Evolutionary conservation across 2,113 vertebrate species (phyloP).

Genomic region (Misgurnus mizolepis): DNA sequence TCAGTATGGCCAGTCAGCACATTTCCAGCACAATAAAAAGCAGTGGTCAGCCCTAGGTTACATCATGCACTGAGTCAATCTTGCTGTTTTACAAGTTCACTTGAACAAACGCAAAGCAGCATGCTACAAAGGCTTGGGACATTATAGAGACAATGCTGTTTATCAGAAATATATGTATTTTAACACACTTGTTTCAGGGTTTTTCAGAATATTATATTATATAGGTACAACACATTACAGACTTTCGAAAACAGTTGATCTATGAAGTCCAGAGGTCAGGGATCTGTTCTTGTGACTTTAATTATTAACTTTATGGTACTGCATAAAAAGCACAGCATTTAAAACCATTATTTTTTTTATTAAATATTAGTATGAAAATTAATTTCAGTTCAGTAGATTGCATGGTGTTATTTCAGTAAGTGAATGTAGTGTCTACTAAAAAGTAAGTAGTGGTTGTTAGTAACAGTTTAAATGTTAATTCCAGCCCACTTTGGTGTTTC

Average conservation of each 20-base stretch:
- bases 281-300: neutral
- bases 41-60: conserved; percentile 53
- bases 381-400: neutral
- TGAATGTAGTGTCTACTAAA: neutral
- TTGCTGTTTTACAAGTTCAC: conserved; percentile 44
- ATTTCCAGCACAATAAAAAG: conserved; percentile 69
- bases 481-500: neutral
- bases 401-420: neutral
- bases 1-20: conserved; percentile 62
- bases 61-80: conserved; percentile 33
- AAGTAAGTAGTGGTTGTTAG: neutral
- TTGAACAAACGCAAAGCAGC: conserved; percentile 47
- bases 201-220: neutral
- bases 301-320: conserved; percentile 23
- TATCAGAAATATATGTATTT: neutral
- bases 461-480: neutral
- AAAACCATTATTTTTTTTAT: neutral
- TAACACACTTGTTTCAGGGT: neutral
- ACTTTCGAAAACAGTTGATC: conserved; percentile 28
- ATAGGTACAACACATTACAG: neutral
- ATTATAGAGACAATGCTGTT: neutral
- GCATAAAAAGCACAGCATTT: neutral
- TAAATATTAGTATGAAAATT: neutral
- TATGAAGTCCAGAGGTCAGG: conserved; percentile 49
- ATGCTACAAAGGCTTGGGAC: neutral